Evolutionary conservation across 2,888 invertebrate genomes (phyloP).

Genomic region (Cheilosia urbana): DNA sequence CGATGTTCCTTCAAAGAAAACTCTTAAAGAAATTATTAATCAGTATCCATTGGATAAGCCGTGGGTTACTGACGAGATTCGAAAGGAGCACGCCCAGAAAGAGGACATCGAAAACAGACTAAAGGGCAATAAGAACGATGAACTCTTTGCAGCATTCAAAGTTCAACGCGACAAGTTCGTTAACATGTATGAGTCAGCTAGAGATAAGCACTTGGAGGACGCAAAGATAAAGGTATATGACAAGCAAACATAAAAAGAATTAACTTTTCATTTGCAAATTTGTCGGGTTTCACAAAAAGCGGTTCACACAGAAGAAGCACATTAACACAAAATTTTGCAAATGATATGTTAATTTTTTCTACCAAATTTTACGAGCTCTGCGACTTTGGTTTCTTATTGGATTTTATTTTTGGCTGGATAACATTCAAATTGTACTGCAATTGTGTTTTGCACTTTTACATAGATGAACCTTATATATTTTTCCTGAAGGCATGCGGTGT

Average conservation of each 20-base stretch:
- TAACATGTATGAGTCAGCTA: constrained; percentile 85
- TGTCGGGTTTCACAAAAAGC: constrained; percentile 32
- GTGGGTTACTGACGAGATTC: constrained; percentile 86
- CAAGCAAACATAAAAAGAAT: constrained; percentile 10
- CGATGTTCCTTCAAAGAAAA: constrained; percentile 78
- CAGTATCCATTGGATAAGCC: constrained; percentile 85
- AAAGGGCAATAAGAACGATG: constrained; percentile 84
- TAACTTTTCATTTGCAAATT: constrained; percentile 47
- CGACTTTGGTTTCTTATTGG: neutral
- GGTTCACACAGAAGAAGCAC: neutral
- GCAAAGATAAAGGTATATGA: constrained; percentile 81
- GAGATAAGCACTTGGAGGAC: constrained; percentile 85
- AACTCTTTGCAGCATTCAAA: constrained; percentile 86
- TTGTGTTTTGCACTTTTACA: too few relatives aligned
- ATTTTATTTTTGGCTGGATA: constrained; percentile 8
- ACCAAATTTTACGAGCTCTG: constrained; percentile 31
- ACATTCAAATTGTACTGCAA: constrained; percentile 10
- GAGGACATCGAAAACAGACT: constrained; percentile 85
- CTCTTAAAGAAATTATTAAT: constrained; percentile 82
- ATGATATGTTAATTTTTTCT: constrained; percentile 37
- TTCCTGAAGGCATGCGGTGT: too few relatives aligned
- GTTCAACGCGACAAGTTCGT: constrained; percentile 86
- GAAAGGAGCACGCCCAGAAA: constrained; percentile 85
- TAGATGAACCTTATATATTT: too few relatives aligned
- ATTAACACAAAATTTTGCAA: constrained; percentile 24